Conservation (phyloP, 2,888 invertebrate species). For the Nemurella pictetii region DNA sequence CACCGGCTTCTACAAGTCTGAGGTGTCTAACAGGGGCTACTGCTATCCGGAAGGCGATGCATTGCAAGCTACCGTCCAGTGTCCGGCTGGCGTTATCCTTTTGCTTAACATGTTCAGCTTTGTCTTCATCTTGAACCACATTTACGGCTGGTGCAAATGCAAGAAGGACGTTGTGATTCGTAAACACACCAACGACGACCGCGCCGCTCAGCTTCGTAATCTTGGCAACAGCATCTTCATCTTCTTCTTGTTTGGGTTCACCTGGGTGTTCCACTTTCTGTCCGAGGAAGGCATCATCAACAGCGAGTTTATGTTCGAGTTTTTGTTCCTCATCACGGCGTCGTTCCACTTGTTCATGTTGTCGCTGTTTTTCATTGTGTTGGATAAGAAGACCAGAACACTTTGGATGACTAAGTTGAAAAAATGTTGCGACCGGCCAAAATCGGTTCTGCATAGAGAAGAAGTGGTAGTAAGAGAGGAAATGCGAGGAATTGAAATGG, state of each 20-base stretch:
- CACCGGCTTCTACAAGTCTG: neutral
- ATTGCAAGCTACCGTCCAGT: neutral
- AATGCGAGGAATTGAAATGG: too few species aligned
- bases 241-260: neutral
- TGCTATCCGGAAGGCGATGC: conserved; percentile 3
- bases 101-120: neutral
- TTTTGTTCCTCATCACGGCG: neutral
- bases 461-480: too few species aligned
- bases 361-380: neutral
- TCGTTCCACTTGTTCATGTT: neutral
- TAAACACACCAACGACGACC: too few species aligned
- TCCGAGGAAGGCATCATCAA: neutral
- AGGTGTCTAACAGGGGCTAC: neutral
- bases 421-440: too few species aligned
- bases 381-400: neutral
- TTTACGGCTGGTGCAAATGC: neutral
- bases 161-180: neutral
- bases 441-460: too few species aligned
- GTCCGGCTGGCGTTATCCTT: neutral
- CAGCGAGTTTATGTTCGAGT: neutral
- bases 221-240: too few species aligned
- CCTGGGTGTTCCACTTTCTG: conserved; percentile 3
- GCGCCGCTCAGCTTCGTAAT: too few species aligned
- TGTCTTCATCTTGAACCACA: neutral
- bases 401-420: neutral